phyloP scores from a whole-genome alignment of 2,113 vertebrate genomes.

The Phylloscopus trochilus region DNA sequence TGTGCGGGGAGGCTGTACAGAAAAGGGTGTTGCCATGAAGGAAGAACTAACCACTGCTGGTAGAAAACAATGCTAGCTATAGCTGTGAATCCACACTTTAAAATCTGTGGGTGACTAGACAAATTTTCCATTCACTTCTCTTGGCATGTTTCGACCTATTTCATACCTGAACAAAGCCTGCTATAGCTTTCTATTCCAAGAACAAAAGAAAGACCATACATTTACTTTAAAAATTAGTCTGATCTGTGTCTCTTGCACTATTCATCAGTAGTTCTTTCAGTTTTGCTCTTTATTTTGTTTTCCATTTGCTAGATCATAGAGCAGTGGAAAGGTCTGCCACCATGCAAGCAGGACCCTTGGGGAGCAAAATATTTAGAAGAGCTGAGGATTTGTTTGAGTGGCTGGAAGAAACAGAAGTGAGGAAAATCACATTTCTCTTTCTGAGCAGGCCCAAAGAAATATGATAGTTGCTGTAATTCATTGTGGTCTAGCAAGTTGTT shows the following conservation, averaged over 20 bases:
- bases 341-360: neutral
- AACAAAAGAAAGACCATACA: neutral
- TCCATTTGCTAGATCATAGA: neutral
- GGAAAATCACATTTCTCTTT: constrained; percentile 43
- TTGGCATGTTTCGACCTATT: neutral
- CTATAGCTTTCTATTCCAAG: neutral
- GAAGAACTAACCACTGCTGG: constrained; percentile 11
- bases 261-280: neutral
- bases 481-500: constrained; percentile 15
- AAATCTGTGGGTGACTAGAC: neutral
- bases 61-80: neutral
- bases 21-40: constrained; percentile 32
- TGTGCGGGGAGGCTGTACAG: neutral
- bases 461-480: constrained; percentile 5
- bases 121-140: constrained; percentile 1
- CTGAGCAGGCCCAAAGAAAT: constrained; percentile 3
- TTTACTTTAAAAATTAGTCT: neutral
- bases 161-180: neutral
- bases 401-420: neutral
- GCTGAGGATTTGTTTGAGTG: neutral
- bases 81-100: constrained; percentile 8
- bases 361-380: neutral
- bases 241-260: neutral
- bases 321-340: neutral
- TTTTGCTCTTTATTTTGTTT: constrained; percentile 11